phyloP scores from a whole-genome alignment of 1,140 invertebrate species.

The Calliopsis andreniformis region DNA sequence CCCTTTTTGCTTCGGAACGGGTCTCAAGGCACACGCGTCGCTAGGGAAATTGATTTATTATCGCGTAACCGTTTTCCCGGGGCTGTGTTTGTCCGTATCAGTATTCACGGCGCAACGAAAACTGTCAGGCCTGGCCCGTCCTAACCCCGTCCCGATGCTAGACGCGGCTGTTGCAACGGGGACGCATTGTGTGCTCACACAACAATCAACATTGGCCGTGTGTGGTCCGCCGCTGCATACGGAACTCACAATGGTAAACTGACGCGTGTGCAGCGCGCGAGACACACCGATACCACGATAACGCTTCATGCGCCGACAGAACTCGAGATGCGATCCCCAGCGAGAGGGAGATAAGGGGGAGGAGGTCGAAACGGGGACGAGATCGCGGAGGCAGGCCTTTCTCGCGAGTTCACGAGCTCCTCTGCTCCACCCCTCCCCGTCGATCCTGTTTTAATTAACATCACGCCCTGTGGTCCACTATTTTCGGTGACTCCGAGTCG shows the following conservation, averaged over 20 bases:
- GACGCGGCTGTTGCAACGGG: constrained; percentile 57
- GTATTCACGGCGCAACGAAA: constrained; percentile 61
- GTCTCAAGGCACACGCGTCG: constrained; percentile 14
- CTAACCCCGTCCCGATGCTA: constrained; percentile 6
- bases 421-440: background rate
- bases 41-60: constrained; percentile 62
- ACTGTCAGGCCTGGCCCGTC: constrained; percentile 56
- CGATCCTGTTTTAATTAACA: constrained; percentile 36
- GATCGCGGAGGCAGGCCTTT: background rate
- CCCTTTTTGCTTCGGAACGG: background rate
- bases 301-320: constrained; percentile 3
- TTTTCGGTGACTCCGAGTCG: background rate
- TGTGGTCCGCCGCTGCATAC: constrained; percentile 61
- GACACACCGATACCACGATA: constrained; percentile 17
- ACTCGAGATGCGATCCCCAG: constrained; percentile 25
- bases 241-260: constrained; percentile 63
- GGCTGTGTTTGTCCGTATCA: constrained; percentile 49
- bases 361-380: background rate
- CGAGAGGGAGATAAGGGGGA: background rate
- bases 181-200: constrained; percentile 72
- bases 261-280: constrained; percentile 19
- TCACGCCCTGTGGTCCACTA: background rate
- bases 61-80: constrained; percentile 54
- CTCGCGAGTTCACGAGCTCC: background rate
- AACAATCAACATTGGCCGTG: constrained; percentile 73